Percentiles rank a stretch among this genome's conserved stretches.
These are phyloP conservation scores for Speoplatyrhinus poulsoni DNA, from an alignment of 2,113 vertebrate genomes.

Conservation along the genomic window DNA sequence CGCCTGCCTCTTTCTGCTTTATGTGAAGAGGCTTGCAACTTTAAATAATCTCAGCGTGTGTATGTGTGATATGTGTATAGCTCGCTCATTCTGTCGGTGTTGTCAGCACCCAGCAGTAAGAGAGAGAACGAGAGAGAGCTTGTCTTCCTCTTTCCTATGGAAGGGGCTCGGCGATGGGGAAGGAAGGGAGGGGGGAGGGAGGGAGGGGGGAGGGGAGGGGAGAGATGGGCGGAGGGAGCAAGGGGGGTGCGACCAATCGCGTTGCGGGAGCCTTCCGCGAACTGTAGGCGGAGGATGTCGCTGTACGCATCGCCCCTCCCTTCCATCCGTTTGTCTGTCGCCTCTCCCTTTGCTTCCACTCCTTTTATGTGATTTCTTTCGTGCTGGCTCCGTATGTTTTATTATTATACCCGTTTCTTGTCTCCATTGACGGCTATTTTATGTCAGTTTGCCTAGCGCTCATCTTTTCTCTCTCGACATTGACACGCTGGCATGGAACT, in stretches of 20 bases:
- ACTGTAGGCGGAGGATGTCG: not conserved
- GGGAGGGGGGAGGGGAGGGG: too few relatives aligned
- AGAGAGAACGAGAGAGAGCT: not conserved
- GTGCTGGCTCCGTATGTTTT: too few relatives aligned
- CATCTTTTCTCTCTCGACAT: too few relatives aligned
- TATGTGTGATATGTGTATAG: constrained; percentile 2
- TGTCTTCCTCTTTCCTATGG: constrained; percentile 38
- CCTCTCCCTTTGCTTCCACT: too few relatives aligned
- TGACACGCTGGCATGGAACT: too few relatives aligned
- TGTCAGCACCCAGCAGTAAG: not conserved
- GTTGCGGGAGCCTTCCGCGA: constrained; percentile 27
- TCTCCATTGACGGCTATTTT: too few relatives aligned
- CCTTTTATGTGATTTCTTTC: too few relatives aligned
- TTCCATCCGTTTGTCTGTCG: too few relatives aligned
- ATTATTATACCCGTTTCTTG: too few relatives aligned
- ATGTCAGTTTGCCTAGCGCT: too few relatives aligned
- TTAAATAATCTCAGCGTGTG: constrained; percentile 14
- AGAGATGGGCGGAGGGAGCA: constrained; percentile 57
- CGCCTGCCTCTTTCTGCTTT: not conserved
- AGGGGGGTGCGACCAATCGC: constrained; percentile 80
- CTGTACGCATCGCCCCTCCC: too few relatives aligned
- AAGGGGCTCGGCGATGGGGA: constrained; percentile 21
- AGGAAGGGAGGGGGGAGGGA: constrained; percentile 6
- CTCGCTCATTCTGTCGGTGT: not conserved
- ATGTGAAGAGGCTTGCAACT: constrained; percentile 12